Conservation (phyloP, 2,888 invertebrate species). For the Andrena camellia region DNA sequence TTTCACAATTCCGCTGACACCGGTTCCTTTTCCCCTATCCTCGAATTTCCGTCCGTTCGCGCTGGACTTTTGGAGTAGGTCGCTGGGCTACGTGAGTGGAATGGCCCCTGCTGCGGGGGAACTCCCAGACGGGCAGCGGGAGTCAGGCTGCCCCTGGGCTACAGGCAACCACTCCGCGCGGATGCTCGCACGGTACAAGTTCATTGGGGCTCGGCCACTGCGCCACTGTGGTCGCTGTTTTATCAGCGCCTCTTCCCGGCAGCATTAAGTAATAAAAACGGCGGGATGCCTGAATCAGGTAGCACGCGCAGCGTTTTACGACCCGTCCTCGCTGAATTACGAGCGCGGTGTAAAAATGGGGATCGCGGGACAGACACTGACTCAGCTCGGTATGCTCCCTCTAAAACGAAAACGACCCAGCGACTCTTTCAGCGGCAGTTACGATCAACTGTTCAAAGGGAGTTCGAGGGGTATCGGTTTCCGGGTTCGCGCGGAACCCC, state of each 20-base stretch:
- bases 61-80: not conserved
- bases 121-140: not conserved
- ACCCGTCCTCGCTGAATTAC: slow-evolving; percentile 30
- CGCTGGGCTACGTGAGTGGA: slow-evolving; percentile 39
- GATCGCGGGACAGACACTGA: slow-evolving; percentile 1
- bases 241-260: slow-evolving; percentile 10
- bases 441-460: not conserved
- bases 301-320: slow-evolving; percentile 34
- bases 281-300: slow-evolving; percentile 43
- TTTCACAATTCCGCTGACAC: slow-evolving; percentile 18
- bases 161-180: not conserved
- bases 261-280: slow-evolving; percentile 43
- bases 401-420: not conserved
- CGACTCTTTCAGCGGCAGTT: not conserved
- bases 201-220: slow-evolving; percentile 19
- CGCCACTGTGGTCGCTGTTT: slow-evolving; percentile 24
- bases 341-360: slow-evolving; percentile 29
- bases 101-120: slow-evolving; percentile 18
- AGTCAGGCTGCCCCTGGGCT: slow-evolving; percentile 4
- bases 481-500: not conserved
- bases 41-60: slow-evolving; percentile 33
- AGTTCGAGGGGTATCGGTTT: not conserved
- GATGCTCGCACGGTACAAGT: not conserved
- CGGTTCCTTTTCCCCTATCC: slow-evolving; percentile 10
- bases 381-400: slow-evolving; percentile 11